Evolutionary conservation across 2,797 vertebrate genomes (phyloP).

Genomic region (Steatocranus sp.): DNA sequence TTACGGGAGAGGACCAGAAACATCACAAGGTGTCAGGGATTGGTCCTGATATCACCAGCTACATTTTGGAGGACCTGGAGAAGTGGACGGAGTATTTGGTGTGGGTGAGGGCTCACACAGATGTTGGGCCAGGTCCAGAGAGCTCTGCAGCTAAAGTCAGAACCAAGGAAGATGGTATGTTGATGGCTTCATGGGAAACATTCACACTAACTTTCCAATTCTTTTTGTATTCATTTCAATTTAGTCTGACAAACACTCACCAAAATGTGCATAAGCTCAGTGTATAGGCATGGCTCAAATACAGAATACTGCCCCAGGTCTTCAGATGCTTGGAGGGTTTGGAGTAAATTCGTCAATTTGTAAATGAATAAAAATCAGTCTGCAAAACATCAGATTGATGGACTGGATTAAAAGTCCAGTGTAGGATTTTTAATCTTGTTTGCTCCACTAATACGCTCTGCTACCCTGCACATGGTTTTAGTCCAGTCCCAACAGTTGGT

Average conservation of each 20-base stretch:
- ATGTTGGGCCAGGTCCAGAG: slow-evolving; percentile 88
- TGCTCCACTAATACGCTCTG: background rate
- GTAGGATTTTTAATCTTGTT: background rate
- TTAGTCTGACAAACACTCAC: background rate
- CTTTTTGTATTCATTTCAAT: background rate
- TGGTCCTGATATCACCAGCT: slow-evolving; percentile 80
- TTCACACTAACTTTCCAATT: background rate
- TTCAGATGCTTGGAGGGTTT: background rate
- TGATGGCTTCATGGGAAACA: background rate
- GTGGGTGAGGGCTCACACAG: slow-evolving; percentile 90
- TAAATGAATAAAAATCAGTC: background rate
- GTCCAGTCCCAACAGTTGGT: background rate
- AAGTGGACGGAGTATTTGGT: slow-evolving; percentile 94
- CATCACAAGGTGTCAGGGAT: slow-evolving; percentile 85
- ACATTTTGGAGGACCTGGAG: slow-evolving; percentile 87
- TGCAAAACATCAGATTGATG: background rate
- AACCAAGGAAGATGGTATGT: slow-evolving; percentile 93
- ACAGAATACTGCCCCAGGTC: rapidly evolving
- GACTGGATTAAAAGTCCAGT: background rate
- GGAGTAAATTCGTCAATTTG: background rate
- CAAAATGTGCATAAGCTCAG: background rate
- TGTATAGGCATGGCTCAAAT: background rate
- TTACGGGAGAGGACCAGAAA: slow-evolving; percentile 81
- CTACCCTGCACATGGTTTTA: background rate
- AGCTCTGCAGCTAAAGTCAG: slow-evolving; percentile 80